Evolutionary conservation across 2,888 invertebrate genomes (phyloP).

Genomic region (Zaprionus bogoriensis): DNA sequence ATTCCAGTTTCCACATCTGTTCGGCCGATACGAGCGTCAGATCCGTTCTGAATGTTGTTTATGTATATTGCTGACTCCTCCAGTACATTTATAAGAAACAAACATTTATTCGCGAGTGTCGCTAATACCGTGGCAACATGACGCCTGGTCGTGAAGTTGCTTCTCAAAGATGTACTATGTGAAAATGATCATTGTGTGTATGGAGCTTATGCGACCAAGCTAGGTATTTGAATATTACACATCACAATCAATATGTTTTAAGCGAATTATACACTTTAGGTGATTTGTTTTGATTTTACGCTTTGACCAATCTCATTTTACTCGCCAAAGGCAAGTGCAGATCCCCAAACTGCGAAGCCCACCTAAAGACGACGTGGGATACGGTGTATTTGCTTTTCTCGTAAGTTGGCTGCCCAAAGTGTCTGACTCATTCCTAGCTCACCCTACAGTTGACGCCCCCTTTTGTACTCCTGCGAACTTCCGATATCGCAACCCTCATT

Average conservation of each 20-base stretch:
- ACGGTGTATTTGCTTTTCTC: background rate
- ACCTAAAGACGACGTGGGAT: background rate
- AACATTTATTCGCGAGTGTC: too few species aligned
- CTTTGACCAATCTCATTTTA: too few species aligned
- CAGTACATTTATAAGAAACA: too few species aligned
- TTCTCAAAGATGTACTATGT: too few species aligned
- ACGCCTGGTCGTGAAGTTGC: too few species aligned
- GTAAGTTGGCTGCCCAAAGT: constrained; percentile 36
- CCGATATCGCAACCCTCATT: constrained; percentile 70
- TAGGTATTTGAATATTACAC: too few species aligned
- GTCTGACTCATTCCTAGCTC: constrained; percentile 55
- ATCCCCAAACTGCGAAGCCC: background rate
- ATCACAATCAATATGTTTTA: too few species aligned
- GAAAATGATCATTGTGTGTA: too few species aligned
- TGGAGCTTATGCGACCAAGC: too few species aligned
- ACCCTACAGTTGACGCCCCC: constrained; percentile 28
- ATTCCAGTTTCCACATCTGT: constrained; percentile 23
- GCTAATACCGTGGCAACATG: too few species aligned
- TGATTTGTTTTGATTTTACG: too few species aligned
- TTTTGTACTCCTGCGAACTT: constrained; percentile 50
- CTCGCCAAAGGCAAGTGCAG: background rate
- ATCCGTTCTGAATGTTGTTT: constrained; percentile 17
- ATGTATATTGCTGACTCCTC: constrained; percentile 13
- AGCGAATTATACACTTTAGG: too few species aligned
- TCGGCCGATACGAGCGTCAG: constrained; percentile 29